phyloP scores from a whole-genome alignment of 2,113 vertebrate species.

The Vulpes vulpes region DNA sequence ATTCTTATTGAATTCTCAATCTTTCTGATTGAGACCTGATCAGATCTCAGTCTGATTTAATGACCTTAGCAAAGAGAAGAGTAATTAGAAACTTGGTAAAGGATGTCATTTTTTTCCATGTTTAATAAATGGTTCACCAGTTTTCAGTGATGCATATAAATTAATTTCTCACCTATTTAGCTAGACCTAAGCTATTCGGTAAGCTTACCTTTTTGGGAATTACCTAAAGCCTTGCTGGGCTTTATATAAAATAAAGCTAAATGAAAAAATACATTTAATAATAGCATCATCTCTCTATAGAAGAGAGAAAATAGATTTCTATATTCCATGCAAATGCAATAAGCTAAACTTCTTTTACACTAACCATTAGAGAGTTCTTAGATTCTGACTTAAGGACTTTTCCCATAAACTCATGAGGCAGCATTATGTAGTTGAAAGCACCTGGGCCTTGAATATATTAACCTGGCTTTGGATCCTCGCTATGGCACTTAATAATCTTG shows the following conservation, averaged over 20 bases:
- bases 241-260: constrained; percentile 42
- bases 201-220: not conserved
- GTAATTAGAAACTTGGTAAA: constrained; percentile 25
- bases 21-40: not conserved
- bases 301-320: constrained; percentile 9
- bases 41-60: not conserved
- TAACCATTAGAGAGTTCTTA: not conserved
- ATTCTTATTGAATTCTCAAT: not conserved
- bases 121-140: not conserved
- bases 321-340: not conserved
- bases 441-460: not conserved
- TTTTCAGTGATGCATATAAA: constrained; percentile 5
- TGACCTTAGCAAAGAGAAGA: not conserved
- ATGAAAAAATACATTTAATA: not conserved
- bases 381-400: not conserved
- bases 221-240: not conserved
- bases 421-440: not conserved
- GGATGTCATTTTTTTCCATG: not conserved
- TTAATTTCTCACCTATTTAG: not conserved
- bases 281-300: not conserved
- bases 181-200: not conserved
- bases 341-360: not conserved
- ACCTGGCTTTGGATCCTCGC: not conserved
- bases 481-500: not conserved
- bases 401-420: not conserved